Evolutionary conservation across 2,797 vertebrate species (phyloP), one percentile per base, ranked within the genome.

Genomic region (Pitangus sulphuratus): DNA sequence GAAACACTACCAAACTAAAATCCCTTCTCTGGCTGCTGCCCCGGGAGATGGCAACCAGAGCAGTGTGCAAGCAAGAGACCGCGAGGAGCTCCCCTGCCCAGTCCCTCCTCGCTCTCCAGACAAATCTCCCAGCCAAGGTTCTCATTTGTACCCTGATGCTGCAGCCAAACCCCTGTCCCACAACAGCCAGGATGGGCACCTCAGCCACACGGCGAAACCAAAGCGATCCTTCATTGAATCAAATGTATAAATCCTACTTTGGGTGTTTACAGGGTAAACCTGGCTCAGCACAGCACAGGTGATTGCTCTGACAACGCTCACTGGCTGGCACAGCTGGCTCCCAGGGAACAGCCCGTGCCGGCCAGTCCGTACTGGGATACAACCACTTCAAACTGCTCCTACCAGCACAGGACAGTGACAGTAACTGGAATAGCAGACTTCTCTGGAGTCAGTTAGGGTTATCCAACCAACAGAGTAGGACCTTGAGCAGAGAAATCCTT

Each of bases 191-290:
- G 99, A 99, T 39, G 96, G 98, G 93, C 98, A 98, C 64, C 97
- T 98, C 92, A 97, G 98, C 84, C 99, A 99, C 8, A 95, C 98
- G 9, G 97, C 99, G 82, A 99, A 99, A 98, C 99, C 99, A 99
- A 99, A 99, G 99, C 99, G 99, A 91, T 99, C 99, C 0, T 99
- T 99, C 98, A 99, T 99, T 92, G 99, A 99, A 96, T 99, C 99
- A 1, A 99, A 99, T 28, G 99, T 99, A 62, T 99, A 86, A 98
- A 60, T 42, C 4, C 6, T 9, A 3, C 13, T 53, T 30, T 69
- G 35, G 87, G 11, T 30, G 30, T 1, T 66, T 37, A 30, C 39
- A 16, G 28, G 40, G 40, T 7, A 56, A 48, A 58, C 39, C 53
- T 40, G 45, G 57, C 76, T 90, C 31, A 2, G 40, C 72, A 8